A percentile compares a stretch with the other conserved stretches of the same genome.
phyloP scores from a whole-genome alignment of 2,888 invertebrate species.

The Antitype chi region DNA sequence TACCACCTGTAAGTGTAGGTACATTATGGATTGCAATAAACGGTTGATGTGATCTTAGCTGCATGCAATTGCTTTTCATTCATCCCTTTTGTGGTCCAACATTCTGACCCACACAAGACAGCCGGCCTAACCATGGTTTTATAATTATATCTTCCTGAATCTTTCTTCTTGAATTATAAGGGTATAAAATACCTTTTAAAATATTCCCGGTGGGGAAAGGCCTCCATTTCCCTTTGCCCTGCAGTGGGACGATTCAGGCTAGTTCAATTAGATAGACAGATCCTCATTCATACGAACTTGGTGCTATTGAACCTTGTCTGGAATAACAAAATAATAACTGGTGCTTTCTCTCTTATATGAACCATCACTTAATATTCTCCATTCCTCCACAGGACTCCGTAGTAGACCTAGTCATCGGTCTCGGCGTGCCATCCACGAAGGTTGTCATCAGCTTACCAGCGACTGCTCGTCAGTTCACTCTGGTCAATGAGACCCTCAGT shows the following conservation, averaged over 20 bases:
- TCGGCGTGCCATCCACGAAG: slow-evolving; percentile 93
- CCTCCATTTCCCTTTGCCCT: not conserved
- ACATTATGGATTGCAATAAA: too few species aligned
- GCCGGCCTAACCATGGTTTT: too few species aligned
- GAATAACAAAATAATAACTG: not conserved
- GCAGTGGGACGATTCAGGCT: not conserved
- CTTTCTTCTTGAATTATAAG: too few species aligned
- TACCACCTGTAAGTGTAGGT: too few species aligned
- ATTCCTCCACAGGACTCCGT: slow-evolving; percentile 91
- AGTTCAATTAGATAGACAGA: not conserved
- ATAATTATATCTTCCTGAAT: too few species aligned
- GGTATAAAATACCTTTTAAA: not conserved
- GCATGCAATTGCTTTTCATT: too few species aligned
- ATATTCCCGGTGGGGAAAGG: not conserved
- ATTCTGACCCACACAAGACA: too few species aligned
- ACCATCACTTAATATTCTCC: not conserved
- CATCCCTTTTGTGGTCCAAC: too few species aligned
- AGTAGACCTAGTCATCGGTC: slow-evolving; percentile 93
- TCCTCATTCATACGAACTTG: too few species aligned
- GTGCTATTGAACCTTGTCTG: not conserved
- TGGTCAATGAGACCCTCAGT: slow-evolving; percentile 92
- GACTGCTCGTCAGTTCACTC: slow-evolving; percentile 92
- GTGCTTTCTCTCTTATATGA: not conserved
- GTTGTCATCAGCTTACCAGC: slow-evolving; percentile 93
- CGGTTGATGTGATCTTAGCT: too few species aligned